Evolutionary conservation across 2,113 vertebrate genomes (phyloP).

Genomic region (Onychorhynchus coronatus): DNA sequence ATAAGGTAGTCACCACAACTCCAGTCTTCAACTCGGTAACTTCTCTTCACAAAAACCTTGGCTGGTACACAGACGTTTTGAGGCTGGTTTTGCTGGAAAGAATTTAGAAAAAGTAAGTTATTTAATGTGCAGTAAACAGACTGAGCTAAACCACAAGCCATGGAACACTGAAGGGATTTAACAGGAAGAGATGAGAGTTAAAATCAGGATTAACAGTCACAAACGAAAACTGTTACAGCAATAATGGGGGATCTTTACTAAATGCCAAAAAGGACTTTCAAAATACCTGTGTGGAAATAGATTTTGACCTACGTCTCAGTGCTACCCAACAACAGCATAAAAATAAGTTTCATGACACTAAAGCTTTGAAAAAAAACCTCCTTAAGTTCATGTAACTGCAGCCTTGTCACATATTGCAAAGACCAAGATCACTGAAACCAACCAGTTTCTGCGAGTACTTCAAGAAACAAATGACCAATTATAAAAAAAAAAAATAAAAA

Average conservation of each 20-base stretch:
- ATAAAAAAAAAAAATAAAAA: not conserved
- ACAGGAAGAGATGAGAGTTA: not conserved
- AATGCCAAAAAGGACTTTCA: not conserved
- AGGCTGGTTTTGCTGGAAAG: conserved; percentile 77
- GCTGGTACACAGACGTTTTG: conserved; percentile 78
- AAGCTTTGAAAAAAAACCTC: not conserved
- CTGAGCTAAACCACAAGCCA: not conserved
- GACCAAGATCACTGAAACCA: not conserved
- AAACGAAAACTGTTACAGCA: not conserved
- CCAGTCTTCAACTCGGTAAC: not conserved
- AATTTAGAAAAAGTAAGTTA: conserved; percentile 34
- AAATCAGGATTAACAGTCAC: not conserved
- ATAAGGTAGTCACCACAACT: not conserved
- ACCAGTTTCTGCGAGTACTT: not conserved
- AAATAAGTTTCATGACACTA: not conserved
- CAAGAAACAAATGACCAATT: not conserved
- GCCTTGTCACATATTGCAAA: not conserved
- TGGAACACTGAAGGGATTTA: not conserved
- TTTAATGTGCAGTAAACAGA: not conserved
- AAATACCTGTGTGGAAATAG: not conserved
- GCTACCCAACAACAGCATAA: not conserved
- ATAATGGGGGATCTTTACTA: not conserved
- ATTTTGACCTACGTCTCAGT: not conserved
- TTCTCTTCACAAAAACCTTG: conserved; percentile 36
- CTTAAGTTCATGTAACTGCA: not conserved